Base-by-base conservation (phyloP, 2,113 vertebrate species). In the Pandion haliaetus region DNA sequence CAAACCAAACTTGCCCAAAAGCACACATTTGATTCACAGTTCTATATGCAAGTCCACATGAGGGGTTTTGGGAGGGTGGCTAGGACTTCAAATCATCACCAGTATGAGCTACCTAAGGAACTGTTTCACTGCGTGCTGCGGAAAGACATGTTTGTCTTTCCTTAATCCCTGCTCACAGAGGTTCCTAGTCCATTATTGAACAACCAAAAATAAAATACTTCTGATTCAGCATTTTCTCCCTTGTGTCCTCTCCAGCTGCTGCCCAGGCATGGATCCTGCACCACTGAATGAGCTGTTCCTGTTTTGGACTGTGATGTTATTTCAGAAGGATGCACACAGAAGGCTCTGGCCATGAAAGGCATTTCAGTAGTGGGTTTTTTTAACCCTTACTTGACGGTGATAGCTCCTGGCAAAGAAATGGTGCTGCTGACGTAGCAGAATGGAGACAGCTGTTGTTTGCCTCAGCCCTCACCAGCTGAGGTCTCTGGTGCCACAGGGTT, bases 291-390 rank as follows among this genome's bases (percentile, higher is more conserved):
- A 95, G 67, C 73, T 90, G 84, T 94, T 96, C 87, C 93, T 95
- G 93, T 94, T 96, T 93, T 77, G 90, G 96, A 65, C 34, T 47
- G 34, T 91, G 95, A 94, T 91, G 90, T 82, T 96, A 94, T 96
- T 91, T 90, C 87, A 84, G 87, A 96, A 89, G 82, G 94, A 89
- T 85, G 82, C 82, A 61, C 28, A 34, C 57, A 84, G 77, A 86
- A 94, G 61, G 52, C 73, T 84, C 38, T 85, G 91, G 77, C 89
- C 65, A 85, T 2, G 47, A 95, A 91, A 65, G 69, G 70, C 65
- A 82, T 84, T 95, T 87, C 42, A 61, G 61, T 36, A 79, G 73
- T 36, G 47, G 47, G 4, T 44, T 34, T 69, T 90, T 87, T 96
- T 94, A 96, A 97, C 95, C 40, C 70, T 80, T 95, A 45, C 61